These are phyloP conservation scores for Pseudochirops corinnae DNA, from an alignment of 2,797 vertebrate genomes.

Conservation along the genomic window DNA sequence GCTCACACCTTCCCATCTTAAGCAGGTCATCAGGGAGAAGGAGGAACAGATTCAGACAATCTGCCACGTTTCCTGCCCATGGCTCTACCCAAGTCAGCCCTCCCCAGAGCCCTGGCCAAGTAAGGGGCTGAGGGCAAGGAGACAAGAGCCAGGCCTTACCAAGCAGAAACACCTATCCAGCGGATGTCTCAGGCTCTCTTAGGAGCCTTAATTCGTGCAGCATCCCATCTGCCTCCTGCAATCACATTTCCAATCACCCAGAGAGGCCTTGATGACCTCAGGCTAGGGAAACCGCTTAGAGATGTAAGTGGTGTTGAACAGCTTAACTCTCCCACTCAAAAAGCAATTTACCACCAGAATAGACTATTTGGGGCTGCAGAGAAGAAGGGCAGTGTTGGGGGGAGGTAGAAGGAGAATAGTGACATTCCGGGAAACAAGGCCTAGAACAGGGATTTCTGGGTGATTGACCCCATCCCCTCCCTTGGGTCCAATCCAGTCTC, in stretches of 20 bases:
- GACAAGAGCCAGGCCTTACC: neutral
- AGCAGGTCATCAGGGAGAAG: neutral
- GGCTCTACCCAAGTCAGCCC: neutral
- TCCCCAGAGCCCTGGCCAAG: neutral
- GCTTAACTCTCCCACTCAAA: constrained; percentile 6
- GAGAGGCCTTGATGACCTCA: neutral
- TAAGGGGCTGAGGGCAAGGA: neutral
- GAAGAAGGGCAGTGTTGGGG: neutral
- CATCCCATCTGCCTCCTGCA: neutral
- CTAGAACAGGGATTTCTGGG: neutral
- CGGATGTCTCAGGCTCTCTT: neutral
- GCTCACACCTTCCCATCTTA: neutral
- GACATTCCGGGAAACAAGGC: neutral
- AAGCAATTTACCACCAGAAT: constrained; percentile 7
- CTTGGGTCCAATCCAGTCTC: neutral
- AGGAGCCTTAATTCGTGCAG: neutral
- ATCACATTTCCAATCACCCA: constrained; percentile 13
- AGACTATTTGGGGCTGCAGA: neutral
- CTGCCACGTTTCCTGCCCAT: neutral
- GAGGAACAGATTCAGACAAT: neutral
- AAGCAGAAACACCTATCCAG: neutral
- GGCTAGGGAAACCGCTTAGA: neutral
- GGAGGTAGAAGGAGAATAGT: neutral
- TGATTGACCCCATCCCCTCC: neutral
- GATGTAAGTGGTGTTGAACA: constrained; percentile 5